Evolutionary conservation across 2,888 invertebrate species (phyloP).

Genomic region (Metopia argyrocephala): DNA sequence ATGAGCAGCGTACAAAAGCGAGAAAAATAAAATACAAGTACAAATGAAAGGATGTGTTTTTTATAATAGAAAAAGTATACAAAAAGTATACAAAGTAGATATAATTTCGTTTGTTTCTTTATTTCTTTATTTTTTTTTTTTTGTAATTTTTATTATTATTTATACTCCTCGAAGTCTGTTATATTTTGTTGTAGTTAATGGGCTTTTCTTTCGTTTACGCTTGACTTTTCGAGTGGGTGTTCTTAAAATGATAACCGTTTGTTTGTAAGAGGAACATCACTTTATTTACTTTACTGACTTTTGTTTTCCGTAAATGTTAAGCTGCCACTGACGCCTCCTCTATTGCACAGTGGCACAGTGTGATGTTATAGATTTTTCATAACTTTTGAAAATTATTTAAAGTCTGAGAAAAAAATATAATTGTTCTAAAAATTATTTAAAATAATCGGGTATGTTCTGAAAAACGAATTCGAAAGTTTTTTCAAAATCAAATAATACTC

Average conservation of each 20-base stretch:
- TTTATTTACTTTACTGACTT: constrained; percentile 30
- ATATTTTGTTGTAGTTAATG: neutral
- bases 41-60: neutral
- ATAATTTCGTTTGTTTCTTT: no score
- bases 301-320: constrained; percentile 11
- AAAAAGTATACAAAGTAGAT: no score
- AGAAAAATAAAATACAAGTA: neutral
- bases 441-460: no score
- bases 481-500: no score
- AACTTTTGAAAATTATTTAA: no score
- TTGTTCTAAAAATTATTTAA: no score
- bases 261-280: constrained; percentile 8
- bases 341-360: neutral
- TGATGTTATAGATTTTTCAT: neutral
- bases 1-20: neutral
- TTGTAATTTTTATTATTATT: neutral
- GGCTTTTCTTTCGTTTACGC: neutral
- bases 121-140: neutral
- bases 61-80: neutral
- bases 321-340: neutral
- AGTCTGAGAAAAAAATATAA: no score
- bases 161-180: neutral
- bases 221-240: constrained; percentile 25
- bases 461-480: no score
- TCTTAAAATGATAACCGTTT: constrained; percentile 34